These are phyloP conservation scores for Neotragus moschatus DNA, from an alignment of 2,113 vertebrate genomes.

Conservation along the genomic window DNA sequence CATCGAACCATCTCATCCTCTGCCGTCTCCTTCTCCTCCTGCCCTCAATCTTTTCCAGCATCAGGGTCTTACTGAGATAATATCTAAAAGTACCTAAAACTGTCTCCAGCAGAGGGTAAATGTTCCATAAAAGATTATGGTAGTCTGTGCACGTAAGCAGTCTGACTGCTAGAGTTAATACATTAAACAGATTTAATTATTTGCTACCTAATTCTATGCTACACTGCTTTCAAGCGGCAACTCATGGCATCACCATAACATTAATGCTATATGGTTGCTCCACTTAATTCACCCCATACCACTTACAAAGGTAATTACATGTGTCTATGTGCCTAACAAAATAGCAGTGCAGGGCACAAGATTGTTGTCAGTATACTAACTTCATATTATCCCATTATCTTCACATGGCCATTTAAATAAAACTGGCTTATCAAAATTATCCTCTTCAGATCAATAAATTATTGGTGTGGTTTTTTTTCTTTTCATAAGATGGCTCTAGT, in stretches of 20 bases:
- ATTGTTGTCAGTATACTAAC: background rate
- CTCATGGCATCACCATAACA: background rate
- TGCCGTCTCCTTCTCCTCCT: background rate
- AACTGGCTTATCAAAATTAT: background rate
- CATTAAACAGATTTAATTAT: background rate
- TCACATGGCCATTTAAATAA: slow-evolving; percentile 14
- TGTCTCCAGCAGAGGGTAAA: background rate
- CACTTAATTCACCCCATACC: background rate
- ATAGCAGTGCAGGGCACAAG: background rate
- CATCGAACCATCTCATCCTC: background rate
- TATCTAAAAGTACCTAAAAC: background rate
- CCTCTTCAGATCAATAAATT: background rate
- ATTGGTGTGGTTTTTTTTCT: background rate
- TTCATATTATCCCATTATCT: background rate
- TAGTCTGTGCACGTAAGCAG: background rate
- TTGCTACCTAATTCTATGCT: background rate
- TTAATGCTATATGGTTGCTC: background rate
- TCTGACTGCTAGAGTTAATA: background rate
- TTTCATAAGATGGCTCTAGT: background rate
- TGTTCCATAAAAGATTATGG: background rate
- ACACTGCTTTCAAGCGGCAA: background rate
- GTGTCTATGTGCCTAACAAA: background rate
- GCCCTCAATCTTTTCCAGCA: background rate
- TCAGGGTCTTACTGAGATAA: background rate
- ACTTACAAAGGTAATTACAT: background rate